Percentiles rank a stretch among this genome's conserved stretches.
Conservation (phyloP, 2,797 vertebrate genomes). For the Gymnothorax javanicus region DNA sequence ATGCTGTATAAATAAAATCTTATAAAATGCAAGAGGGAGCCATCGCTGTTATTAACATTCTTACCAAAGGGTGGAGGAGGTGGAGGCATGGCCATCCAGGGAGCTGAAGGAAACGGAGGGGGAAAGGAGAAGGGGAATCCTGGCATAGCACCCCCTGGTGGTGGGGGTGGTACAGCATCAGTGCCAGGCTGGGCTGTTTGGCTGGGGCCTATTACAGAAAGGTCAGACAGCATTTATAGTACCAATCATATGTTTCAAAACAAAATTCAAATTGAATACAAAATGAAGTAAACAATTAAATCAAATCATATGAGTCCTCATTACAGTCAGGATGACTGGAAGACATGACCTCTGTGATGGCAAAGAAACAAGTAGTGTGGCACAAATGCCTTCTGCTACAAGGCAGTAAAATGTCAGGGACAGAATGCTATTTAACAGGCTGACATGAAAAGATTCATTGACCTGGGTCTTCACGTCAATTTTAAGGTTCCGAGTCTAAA, state of each 20-base stretch:
- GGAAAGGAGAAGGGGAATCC: conserved; percentile 84
- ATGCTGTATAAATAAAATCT: not conserved
- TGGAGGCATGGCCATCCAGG: conserved; percentile 90
- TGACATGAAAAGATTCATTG: not conserved
- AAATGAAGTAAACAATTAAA: not conserved
- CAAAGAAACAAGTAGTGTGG: not conserved
- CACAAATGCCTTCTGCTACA: not conserved
- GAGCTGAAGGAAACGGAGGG: conserved; percentile 79
- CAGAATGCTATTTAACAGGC: not conserved
- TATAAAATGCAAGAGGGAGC: not conserved
- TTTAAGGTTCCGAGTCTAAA: not conserved
- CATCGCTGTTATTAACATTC: conserved; percentile 32
- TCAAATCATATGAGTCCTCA: too few relatives aligned
- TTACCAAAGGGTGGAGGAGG: conserved; percentile 90
- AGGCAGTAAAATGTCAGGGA: not conserved
- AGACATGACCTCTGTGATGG: too few relatives aligned
- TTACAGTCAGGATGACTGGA: too few relatives aligned
- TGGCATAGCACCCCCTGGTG: conserved; percentile 66
- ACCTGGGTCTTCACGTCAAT: not conserved
- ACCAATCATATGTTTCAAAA: not conserved
- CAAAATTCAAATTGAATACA: not conserved
- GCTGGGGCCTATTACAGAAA: conserved; percentile 53
- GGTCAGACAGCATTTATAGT: not conserved
- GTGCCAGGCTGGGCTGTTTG: conserved; percentile 60
- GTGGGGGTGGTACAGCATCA: conserved; percentile 56